Conservation (phyloP, 2,797 vertebrate species). For the Halcyon badia region DNA sequence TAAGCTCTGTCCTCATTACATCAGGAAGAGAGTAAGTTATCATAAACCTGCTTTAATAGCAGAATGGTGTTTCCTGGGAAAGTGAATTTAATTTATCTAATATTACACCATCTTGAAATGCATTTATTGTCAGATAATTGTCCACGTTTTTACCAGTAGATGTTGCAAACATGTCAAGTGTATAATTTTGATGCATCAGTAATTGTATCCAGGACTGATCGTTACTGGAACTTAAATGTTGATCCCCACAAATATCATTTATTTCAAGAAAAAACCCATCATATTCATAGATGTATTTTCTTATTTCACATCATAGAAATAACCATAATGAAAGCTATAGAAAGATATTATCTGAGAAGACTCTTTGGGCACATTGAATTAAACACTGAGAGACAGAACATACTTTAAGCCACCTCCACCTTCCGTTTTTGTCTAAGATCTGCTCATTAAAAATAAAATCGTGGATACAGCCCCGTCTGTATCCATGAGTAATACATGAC, state of each 20-base stretch:
- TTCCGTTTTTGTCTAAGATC: neutral
- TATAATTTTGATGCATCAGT: neutral
- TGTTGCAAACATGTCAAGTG: neutral
- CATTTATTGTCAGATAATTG: neutral
- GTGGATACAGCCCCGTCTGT: neutral
- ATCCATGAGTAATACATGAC: conserved; percentile 3
- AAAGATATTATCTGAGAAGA: neutral
- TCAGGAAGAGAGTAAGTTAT: neutral
- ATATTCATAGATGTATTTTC: neutral
- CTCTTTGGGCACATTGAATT: neutral
- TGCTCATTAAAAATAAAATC: conserved; percentile 17
- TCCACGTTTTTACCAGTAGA: neutral
- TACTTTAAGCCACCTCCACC: neutral
- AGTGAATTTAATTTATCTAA: neutral
- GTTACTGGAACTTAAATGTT: neutral
- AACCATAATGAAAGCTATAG: neutral
- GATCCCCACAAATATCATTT: neutral
- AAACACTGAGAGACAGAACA: conserved; percentile 2
- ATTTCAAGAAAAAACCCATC: neutral
- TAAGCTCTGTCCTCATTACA: neutral
- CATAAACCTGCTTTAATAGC: neutral
- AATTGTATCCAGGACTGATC: neutral
- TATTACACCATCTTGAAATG: neutral
- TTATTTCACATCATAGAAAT: neutral
- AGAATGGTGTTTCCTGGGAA: neutral